phyloP scores from a whole-genome alignment of 2,113 vertebrate genomes.

The Patagioenas fasciata region DNA sequence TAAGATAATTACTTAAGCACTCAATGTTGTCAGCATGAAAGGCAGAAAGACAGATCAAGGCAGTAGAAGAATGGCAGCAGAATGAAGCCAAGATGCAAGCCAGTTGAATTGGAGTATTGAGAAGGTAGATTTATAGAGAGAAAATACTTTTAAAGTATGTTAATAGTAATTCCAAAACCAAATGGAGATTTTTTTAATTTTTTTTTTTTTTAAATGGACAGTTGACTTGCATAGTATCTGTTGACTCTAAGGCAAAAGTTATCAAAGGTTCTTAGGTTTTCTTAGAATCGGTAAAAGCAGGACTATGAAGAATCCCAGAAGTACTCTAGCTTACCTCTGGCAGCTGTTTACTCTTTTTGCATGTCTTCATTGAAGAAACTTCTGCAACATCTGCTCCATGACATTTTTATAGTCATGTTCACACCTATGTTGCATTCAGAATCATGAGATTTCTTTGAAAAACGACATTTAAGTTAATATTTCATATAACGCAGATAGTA shows the following conservation, averaged over 20 bases:
- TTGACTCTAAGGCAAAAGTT: not conserved
- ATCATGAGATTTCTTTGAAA: not conserved
- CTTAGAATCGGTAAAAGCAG: not conserved
- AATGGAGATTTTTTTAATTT: not conserved
- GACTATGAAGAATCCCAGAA: not conserved
- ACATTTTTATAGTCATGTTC: not conserved
- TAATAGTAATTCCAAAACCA: not conserved
- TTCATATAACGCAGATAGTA: not conserved
- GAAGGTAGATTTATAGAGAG: not conserved
- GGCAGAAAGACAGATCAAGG: not conserved
- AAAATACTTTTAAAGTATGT: not conserved
- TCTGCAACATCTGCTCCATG: not conserved
- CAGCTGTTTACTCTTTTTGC: not conserved
- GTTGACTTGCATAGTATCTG: not conserved
- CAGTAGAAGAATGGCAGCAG: rapidly evolving
- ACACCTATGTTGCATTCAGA: not conserved
- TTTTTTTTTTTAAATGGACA: not conserved
- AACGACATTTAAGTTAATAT: not conserved
- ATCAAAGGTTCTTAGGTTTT: not conserved
- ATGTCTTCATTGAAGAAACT: not conserved
- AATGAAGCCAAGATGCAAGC: not conserved
- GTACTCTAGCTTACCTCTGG: not conserved
- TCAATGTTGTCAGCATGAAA: not conserved
- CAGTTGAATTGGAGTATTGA: not conserved
- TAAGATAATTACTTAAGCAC: not conserved